A percentile compares a stretch with the other conserved stretches of the same genome.
Conservation (phyloP, 2,113 vertebrate genomes). For the Anolis sagrei region DNA sequence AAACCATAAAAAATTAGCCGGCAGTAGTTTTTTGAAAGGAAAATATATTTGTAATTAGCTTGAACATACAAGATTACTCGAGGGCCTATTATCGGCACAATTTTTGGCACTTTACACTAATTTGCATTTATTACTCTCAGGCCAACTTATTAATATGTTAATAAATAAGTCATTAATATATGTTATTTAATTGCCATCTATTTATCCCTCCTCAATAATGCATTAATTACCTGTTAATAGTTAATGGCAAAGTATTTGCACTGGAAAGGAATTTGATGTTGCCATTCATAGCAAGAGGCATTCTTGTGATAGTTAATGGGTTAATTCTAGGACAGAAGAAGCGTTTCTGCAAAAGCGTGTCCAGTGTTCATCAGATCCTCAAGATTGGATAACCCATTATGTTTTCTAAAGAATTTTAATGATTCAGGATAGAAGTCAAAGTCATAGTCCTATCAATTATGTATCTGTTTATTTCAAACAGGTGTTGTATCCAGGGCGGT, state of each 20-base stretch:
- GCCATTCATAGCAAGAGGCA: fast-evolving
- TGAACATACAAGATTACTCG: conserved; percentile 64
- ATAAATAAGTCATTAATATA: conserved; percentile 80
- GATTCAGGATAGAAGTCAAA: neutral
- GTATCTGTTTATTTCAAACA: neutral
- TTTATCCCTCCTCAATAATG: conserved; percentile 81
- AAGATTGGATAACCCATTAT: neutral
- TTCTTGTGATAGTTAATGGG: neutral
- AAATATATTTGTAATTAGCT: conserved; percentile 77
- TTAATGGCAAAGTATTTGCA: conserved; percentile 66
- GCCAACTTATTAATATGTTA: conserved; percentile 77
- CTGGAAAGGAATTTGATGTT: conserved; percentile 30
- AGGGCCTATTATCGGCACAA: conserved; percentile 74
- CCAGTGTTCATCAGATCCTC: neutral
- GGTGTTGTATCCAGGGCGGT: neutral
- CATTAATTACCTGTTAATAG: conserved; percentile 74
- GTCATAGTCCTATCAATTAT: neutral
- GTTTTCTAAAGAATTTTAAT: neutral
- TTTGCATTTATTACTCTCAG: conserved; percentile 76
- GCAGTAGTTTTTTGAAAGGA: conserved; percentile 64
- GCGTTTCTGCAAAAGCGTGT: neutral
- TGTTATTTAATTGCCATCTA: conserved; percentile 78
- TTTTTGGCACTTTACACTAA: conserved; percentile 73
- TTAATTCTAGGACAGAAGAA: neutral
- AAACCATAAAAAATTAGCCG: conserved; percentile 69